A percentile compares a stretch with the other conserved stretches of the same genome.
phyloP scores from a whole-genome alignment of 2,113 vertebrate species.

The Hypanus sabinus region DNA sequence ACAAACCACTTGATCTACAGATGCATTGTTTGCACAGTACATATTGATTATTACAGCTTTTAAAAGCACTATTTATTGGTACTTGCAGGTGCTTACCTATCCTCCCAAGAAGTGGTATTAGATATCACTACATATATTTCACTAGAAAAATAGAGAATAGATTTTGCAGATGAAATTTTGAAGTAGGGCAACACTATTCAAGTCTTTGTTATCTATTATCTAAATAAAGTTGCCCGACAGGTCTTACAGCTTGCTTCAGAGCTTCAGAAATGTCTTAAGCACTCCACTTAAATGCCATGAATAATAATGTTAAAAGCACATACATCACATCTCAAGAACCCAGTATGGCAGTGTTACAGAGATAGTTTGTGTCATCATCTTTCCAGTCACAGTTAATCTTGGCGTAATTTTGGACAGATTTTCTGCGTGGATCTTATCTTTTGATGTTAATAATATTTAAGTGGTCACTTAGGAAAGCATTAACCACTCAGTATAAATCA shows the following conservation, averaged over 20 bases:
- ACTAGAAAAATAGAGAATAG: not conserved
- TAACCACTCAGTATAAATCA: not conserved
- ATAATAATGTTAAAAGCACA: not conserved
- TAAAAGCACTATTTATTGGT: not conserved
- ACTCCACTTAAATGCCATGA: not conserved
- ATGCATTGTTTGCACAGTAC: not conserved
- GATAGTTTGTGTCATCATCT: not conserved
- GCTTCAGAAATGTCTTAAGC: not conserved
- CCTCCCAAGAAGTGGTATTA: not conserved
- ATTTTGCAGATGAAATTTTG: not conserved
- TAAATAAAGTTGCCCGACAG: not conserved
- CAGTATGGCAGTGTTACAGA: not conserved
- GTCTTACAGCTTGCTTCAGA: not conserved
- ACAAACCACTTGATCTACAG: not conserved
- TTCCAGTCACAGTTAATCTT: not conserved
- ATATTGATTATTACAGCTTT: not conserved
- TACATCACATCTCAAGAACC: not conserved
- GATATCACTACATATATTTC: not conserved
- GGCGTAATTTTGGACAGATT: not conserved
- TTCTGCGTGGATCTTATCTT: constrained; percentile 2
- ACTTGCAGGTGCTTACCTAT: not conserved
- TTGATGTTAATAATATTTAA: not conserved
- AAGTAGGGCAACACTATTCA: not conserved
- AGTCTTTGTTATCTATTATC: not conserved
- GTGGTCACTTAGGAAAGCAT: not conserved